Evolutionary conservation across 1,140 invertebrate genomes (phyloP).

Genomic region (Colletes gigas): DNA sequence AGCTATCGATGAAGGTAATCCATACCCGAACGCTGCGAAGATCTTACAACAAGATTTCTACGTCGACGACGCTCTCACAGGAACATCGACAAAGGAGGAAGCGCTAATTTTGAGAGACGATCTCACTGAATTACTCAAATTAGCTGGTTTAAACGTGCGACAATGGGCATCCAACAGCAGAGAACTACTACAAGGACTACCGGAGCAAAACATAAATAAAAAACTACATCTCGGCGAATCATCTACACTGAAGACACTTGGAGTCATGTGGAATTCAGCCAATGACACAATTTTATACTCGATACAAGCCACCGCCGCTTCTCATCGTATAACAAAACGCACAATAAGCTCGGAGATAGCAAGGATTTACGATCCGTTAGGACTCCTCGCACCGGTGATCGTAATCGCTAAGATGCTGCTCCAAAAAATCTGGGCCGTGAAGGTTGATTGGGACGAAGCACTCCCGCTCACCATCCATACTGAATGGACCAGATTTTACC

Average conservation of each 20-base stretch:
- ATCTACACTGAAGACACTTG: background rate
- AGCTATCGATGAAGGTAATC: background rate
- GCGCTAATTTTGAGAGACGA: background rate
- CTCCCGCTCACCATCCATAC: slow-evolving; percentile 47
- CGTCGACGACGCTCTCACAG: slow-evolving; percentile 2
- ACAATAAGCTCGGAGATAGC: slow-evolving; percentile 6
- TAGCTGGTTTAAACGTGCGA: background rate
- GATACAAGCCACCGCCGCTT: too few species aligned
- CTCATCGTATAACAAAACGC: slow-evolving; percentile 6
- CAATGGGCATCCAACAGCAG: slow-evolving; percentile 14
- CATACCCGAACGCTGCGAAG: background rate
- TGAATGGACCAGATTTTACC: slow-evolving; percentile 48
- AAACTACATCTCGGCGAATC: background rate
- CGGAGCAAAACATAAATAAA: too few species aligned
- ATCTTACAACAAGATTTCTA: background rate
- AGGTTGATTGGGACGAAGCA: slow-evolving; percentile 56
- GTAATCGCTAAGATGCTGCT: background rate
- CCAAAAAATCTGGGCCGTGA: too few species aligned
- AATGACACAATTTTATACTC: slow-evolving; percentile 1
- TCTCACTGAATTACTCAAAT: background rate
- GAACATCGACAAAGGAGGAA: background rate
- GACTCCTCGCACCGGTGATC: background rate
- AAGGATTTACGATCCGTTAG: slow-evolving; percentile 8
- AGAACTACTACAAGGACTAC: too few species aligned
- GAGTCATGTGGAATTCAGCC: background rate